These are phyloP conservation scores for Liodrosophila aerea DNA, from an alignment of 2,888 invertebrate genomes.

Conservation along the genomic window DNA sequence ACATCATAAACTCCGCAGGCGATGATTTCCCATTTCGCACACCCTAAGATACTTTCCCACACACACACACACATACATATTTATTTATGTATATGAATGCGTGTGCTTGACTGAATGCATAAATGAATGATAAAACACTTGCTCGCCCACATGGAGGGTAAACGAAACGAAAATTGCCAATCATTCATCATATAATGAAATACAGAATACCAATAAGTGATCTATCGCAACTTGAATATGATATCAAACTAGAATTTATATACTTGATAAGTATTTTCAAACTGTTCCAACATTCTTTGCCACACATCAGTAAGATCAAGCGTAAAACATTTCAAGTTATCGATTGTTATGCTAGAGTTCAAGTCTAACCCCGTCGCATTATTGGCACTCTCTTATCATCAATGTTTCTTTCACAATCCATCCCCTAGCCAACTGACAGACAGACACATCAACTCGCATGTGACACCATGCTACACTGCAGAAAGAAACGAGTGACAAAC, in stretches of 20 bases:
- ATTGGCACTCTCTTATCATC: conserved; percentile 31
- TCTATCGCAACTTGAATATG: neutral
- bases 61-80: neutral
- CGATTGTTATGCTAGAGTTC: conserved; percentile 43
- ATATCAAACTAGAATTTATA: neutral
- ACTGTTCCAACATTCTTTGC: no score
- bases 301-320: neutral
- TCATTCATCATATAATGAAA: conserved; percentile 53
- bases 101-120: conserved; percentile 18
- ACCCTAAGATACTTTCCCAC: conserved; percentile 8
- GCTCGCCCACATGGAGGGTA: conserved; percentile 14
- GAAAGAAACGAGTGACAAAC: conserved; percentile 26
- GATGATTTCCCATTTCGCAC: conserved; percentile 35
- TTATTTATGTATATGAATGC: conserved; percentile 2
- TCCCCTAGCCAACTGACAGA: neutral
- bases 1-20: conserved; percentile 71
- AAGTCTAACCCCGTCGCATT: conserved; percentile 26
- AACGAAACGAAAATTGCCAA: conserved; percentile 41
- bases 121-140: conserved; percentile 44
- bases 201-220: neutral
- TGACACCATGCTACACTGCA: conserved; percentile 34
- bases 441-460: conserved; percentile 43
- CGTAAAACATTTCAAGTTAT: conserved; percentile 10
- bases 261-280: no score
- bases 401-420: conserved; percentile 8